Conservation (phyloP, 2,888 invertebrate species). For the Idaea aversata region DNA sequence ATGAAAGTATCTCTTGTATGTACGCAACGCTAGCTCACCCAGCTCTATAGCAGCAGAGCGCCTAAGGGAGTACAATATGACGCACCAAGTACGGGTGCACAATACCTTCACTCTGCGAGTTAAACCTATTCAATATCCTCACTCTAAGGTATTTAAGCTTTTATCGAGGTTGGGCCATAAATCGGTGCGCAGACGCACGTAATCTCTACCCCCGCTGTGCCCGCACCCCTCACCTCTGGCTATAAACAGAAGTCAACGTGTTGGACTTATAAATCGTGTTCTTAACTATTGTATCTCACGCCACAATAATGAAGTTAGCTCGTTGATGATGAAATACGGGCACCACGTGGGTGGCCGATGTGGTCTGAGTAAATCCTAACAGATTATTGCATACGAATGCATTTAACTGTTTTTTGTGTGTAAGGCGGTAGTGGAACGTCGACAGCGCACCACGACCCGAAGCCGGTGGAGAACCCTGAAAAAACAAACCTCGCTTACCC, state of each 20-base stretch:
- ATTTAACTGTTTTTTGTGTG: constrained; percentile 68
- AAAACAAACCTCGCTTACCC: constrained; percentile 58
- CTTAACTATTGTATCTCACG: constrained; percentile 80
- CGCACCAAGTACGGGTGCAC: constrained; percentile 13
- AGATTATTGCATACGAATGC: constrained; percentile 71
- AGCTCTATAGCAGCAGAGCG: constrained; percentile 10
- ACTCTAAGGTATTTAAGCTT: constrained; percentile 77
- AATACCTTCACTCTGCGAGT: constrained; percentile 32
- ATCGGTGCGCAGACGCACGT: constrained; percentile 75
- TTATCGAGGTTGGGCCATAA: constrained; percentile 75
- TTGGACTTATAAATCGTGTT: constrained; percentile 79
- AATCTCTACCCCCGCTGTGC: constrained; percentile 72
- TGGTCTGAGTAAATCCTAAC: constrained; percentile 67
- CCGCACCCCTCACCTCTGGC: constrained; percentile 67
- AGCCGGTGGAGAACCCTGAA: constrained; percentile 67
- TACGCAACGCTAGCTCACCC: not conserved
- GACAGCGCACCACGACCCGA: constrained; percentile 49
- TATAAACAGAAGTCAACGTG: constrained; percentile 81
- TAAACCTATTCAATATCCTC: constrained; percentile 67
- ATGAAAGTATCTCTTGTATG: not conserved
- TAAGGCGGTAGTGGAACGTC: constrained; percentile 55
- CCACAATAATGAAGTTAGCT: constrained; percentile 81
- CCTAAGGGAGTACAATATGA: constrained; percentile 2
- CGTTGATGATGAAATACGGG: constrained; percentile 77
- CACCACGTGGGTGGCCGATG: constrained; percentile 76